Evolutionary conservation across 2,113 vertebrate species (phyloP).

Genomic region (Ondatra zibethicus): DNA sequence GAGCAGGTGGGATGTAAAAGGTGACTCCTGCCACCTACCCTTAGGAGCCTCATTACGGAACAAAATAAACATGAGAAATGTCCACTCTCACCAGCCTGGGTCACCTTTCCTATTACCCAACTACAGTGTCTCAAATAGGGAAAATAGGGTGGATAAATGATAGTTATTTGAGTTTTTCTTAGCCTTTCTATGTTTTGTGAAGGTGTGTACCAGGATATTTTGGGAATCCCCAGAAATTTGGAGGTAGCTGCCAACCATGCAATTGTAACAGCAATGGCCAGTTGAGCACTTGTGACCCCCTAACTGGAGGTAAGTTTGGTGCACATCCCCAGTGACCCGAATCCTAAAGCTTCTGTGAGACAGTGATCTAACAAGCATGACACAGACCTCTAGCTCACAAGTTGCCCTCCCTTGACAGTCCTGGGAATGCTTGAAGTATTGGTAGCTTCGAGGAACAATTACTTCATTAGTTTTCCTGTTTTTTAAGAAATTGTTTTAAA

Average conservation of each 20-base stretch:
- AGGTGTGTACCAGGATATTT: slow-evolving; percentile 97
- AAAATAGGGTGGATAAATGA: background rate
- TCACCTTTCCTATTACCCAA: background rate
- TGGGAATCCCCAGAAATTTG: slow-evolving; percentile 90
- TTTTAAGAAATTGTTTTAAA: slow-evolving; percentile 21
- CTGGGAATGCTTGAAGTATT: background rate
- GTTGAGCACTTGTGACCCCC: slow-evolving; percentile 88
- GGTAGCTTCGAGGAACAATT: slow-evolving; percentile 9
- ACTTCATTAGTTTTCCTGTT: background rate
- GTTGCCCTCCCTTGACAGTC: background rate
- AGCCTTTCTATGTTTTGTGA: slow-evolving; percentile 43
- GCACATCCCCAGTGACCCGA: background rate
- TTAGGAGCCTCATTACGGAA: background rate
- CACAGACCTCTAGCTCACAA: background rate
- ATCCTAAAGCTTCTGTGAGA: background rate
- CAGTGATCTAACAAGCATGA: background rate
- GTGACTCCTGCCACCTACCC: background rate
- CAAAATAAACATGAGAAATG: background rate
- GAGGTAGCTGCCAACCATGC: slow-evolving; percentile 91
- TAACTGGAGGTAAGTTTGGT: slow-evolving; percentile 91
- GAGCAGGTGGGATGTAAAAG: background rate
- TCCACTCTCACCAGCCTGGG: background rate
- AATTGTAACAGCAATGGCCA: slow-evolving; percentile 91
- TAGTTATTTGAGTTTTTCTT: background rate
- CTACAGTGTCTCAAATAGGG: background rate